Percentiles rank a stretch among this genome's conserved stretches.
Evolutionary conservation across 1,140 invertebrate genomes (phyloP).

Genomic region (Zaprionus inermis): DNA sequence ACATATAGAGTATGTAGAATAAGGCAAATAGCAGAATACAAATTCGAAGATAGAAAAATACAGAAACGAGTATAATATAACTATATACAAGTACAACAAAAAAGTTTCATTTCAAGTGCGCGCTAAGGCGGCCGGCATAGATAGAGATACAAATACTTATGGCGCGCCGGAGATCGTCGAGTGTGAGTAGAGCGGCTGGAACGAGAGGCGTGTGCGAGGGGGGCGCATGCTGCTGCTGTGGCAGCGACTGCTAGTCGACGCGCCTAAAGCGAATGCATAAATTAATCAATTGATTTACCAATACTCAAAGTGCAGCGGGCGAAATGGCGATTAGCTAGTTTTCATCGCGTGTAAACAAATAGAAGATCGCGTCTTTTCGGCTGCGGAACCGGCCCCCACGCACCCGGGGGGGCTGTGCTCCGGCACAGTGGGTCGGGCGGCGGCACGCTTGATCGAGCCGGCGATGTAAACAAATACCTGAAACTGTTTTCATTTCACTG

Average conservation of each 20-base stretch:
- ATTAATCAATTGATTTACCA: conserved; percentile 51
- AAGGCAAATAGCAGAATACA: conserved; percentile 74
- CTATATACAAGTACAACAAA: conserved; percentile 43
- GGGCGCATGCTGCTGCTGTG: conserved; percentile 1
- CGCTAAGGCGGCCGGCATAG: conserved; percentile 46
- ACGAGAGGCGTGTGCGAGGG: conserved; percentile 1
- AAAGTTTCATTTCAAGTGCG: conserved; percentile 60
- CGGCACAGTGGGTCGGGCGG: not conserved
- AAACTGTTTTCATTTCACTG: conserved; percentile 4
- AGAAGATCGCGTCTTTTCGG: too few relatives aligned
- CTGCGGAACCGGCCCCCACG: not conserved
- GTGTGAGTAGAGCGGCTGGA: not conserved
- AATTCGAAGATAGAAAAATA: conserved; percentile 51
- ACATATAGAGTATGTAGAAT: conserved; percentile 53
- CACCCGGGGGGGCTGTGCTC: not conserved
- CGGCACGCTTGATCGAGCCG: conserved; percentile 48
- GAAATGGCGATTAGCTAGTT: conserved; percentile 16
- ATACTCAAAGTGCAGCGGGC: conserved; percentile 26
- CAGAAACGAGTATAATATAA: conserved; percentile 29
- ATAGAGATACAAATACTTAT: conserved; percentile 29
- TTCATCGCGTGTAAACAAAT: conserved; percentile 31
- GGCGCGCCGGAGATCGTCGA: conserved; percentile 1
- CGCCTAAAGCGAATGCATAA: conserved; percentile 54
- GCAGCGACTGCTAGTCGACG: conserved; percentile 31
- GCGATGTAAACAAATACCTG: conserved; percentile 59